Percentiles rank a stretch among this genome's conserved stretches.
phyloP scores from a whole-genome alignment of 2,797 vertebrate species.

The Alectoris magna region DNA sequence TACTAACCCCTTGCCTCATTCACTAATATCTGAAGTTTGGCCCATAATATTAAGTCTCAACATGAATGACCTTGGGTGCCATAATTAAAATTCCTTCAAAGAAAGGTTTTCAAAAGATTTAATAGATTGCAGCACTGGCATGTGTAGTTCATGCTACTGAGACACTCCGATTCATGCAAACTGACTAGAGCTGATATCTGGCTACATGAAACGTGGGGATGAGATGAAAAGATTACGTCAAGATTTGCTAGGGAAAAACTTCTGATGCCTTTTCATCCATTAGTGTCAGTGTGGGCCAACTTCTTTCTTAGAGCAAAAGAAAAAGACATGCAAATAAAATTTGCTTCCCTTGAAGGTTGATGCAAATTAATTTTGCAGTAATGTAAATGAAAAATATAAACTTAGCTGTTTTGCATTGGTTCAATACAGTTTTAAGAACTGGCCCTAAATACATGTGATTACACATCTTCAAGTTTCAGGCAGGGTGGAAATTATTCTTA shows the following conservation, averaged over 20 bases:
- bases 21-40: conserved; percentile 63
- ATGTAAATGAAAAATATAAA: neutral
- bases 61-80: conserved; percentile 46
- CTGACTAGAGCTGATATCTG: neutral
- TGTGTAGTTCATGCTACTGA: neutral
- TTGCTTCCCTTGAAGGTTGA: neutral
- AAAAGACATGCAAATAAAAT: neutral
- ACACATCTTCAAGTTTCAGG: too few relatives aligned
- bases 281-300: neutral
- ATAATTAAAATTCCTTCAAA: conserved; percentile 68
- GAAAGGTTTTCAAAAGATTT: conserved; percentile 25
- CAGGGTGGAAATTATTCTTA: too few relatives aligned
- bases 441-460: neutral
- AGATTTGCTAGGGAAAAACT: neutral
- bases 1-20: conserved; percentile 60
- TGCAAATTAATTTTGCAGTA: neutral
- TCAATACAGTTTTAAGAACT: neutral
- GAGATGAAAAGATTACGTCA: neutral
- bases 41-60: conserved; percentile 43
- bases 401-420: neutral
- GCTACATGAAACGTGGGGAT: accelerated
- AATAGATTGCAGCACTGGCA: conserved; percentile 39
- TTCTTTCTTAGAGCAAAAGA: neutral
- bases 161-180: neutral
- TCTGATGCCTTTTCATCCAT: neutral